Conservation (phyloP, 2,113 vertebrate species). For the Apeltes quadracus region DNA sequence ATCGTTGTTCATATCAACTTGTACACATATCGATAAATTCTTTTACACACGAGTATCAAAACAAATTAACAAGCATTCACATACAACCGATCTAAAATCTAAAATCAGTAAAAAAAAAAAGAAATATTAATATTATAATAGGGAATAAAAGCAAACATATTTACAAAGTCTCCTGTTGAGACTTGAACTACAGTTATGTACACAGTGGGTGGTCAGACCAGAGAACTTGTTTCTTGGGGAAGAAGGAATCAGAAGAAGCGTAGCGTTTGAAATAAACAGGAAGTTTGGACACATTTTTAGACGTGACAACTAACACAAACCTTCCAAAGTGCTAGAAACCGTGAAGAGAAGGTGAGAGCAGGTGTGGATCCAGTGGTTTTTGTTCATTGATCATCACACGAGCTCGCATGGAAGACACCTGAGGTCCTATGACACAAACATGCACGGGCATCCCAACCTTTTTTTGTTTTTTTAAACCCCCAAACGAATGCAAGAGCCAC, state of each 20-base stretch:
- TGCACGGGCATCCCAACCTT: neutral
- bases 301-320: neutral
- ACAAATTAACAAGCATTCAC: slow-evolving; percentile 61
- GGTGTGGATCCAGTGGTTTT: neutral
- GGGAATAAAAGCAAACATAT: slow-evolving; percentile 66
- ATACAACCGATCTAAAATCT: slow-evolving; percentile 67
- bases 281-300: neutral
- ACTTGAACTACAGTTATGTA: slow-evolving; percentile 59
- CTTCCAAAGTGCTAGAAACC: neutral
- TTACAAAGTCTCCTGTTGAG: slow-evolving; percentile 62
- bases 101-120: slow-evolving; percentile 67
- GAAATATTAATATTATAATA: slow-evolving; percentile 70
- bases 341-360: neutral
- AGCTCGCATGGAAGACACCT: slow-evolving; percentile 4
- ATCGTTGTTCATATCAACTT: slow-evolving; percentile 62
- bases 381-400: neutral
- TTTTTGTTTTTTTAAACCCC: too few relatives aligned
- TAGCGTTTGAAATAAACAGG: slow-evolving; percentile 46
- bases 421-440: neutral
- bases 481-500: neutral
- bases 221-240: slow-evolving; percentile 64
- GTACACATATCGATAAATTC: slow-evolving; percentile 50
- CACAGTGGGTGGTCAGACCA: slow-evolving; percentile 53
- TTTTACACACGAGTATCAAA: slow-evolving; percentile 65
- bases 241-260: slow-evolving; percentile 15